Evolutionary conservation across 2,113 vertebrate genomes (phyloP).

Genomic region (Dipodomys stephensi): DNA sequence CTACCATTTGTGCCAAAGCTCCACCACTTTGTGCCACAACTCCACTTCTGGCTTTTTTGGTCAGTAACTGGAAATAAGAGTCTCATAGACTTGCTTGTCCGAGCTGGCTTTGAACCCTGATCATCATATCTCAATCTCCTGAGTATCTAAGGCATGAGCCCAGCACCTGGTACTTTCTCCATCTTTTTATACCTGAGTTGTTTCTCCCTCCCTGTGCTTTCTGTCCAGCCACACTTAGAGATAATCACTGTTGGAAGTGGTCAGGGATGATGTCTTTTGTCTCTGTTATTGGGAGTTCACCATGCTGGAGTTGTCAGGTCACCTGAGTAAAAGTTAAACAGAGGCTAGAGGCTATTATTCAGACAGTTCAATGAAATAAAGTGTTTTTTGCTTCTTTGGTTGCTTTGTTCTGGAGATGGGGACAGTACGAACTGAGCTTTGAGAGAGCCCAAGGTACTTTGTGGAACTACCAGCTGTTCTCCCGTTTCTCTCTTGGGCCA

Average conservation of each 20-base stretch:
- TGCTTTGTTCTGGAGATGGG: slow-evolving; percentile 56
- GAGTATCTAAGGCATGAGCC: too few relatives aligned
- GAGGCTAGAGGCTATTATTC: slow-evolving; percentile 62
- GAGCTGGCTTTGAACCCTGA: too few relatives aligned
- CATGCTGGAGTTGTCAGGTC: slow-evolving; percentile 37
- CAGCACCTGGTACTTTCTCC: too few relatives aligned
- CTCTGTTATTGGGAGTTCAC: not conserved
- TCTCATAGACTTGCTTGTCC: too few relatives aligned
- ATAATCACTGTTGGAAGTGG: not conserved
- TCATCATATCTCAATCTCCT: too few relatives aligned
- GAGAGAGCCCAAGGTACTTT: slow-evolving; percentile 66
- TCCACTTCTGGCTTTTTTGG: too few relatives aligned
- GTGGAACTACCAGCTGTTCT: slow-evolving; percentile 69
- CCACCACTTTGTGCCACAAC: too few relatives aligned
- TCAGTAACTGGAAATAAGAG: too few relatives aligned
- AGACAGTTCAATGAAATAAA: slow-evolving; percentile 64
- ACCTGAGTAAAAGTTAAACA: slow-evolving; percentile 59
- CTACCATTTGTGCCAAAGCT: too few relatives aligned
- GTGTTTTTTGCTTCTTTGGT: slow-evolving; percentile 57
- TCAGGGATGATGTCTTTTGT: not conserved
- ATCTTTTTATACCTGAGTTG: not conserved
- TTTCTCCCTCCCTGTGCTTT: not conserved
- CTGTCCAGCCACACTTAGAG: not conserved
- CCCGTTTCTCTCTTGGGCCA: slow-evolving; percentile 65
- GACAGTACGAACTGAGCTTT: slow-evolving; percentile 66